Conservation (phyloP, 1,140 invertebrate genomes). For the Caenorhabditis briggsae region DNA sequence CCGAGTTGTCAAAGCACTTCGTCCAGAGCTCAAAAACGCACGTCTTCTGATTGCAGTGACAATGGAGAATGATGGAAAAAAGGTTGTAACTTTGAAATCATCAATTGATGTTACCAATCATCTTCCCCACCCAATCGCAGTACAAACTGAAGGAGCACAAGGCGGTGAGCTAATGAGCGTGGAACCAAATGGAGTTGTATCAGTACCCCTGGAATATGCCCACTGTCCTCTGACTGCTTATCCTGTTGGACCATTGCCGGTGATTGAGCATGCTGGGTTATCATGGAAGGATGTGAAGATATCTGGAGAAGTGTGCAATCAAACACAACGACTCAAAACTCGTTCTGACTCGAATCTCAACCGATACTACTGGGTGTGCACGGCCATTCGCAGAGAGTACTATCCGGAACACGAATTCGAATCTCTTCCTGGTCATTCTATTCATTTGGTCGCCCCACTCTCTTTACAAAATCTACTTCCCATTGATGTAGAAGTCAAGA, state of each 20-base stretch:
- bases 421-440: slow-evolving; percentile 85
- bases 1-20: slow-evolving; percentile 78
- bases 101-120: slow-evolving; percentile 87
- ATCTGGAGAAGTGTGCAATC: slow-evolving; percentile 52
- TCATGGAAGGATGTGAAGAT: slow-evolving; percentile 35
- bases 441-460: slow-evolving; percentile 87
- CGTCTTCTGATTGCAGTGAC: slow-evolving; percentile 89
- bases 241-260: slow-evolving; percentile 38
- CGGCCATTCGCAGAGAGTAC: slow-evolving; percentile 84
- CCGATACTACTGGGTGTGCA: slow-evolving; percentile 83
- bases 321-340: slow-evolving; percentile 45
- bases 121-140: slow-evolving; percentile 63
- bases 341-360: slow-evolving; percentile 42
- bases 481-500: slow-evolving; percentile 81
- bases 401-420: slow-evolving; percentile 81
- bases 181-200: slow-evolving; percentile 36
- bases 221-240: slow-evolving; percentile 33
- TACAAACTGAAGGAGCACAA: slow-evolving; percentile 44
- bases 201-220: slow-evolving; percentile 46
- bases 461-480: slow-evolving; percentile 83
- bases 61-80: slow-evolving; percentile 91
- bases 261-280: slow-evolving; percentile 53
- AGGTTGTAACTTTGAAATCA: slow-evolving; percentile 93
- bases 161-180: slow-evolving; percentile 33
- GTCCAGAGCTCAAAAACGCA: slow-evolving; percentile 70